These are phyloP conservation scores for Odontocerum albicorne DNA, from an alignment of 2,888 invertebrate genomes.

Conservation along the genomic window DNA sequence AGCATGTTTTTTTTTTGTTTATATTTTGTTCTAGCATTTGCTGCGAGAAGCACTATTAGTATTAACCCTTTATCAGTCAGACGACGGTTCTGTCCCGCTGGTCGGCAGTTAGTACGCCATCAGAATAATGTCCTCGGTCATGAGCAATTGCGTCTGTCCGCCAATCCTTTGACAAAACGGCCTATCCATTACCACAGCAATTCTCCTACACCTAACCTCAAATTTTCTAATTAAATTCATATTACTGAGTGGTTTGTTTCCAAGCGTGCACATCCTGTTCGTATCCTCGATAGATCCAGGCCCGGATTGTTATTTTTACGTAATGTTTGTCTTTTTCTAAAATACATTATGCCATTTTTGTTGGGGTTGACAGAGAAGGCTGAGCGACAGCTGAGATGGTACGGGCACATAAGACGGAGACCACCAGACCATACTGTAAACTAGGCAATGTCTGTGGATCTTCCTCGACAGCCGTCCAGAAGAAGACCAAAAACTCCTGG, in stretches of 20 bases:
- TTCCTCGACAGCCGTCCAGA: too few relatives aligned
- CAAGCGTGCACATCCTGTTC: constrained; percentile 30
- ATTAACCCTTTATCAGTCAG: background rate
- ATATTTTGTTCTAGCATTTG: background rate
- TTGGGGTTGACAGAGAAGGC: too few relatives aligned
- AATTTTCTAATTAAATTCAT: constrained; percentile 33
- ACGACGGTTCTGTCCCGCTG: background rate
- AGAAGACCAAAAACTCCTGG: too few relatives aligned
- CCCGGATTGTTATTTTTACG: too few relatives aligned
- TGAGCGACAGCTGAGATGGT: too few relatives aligned
- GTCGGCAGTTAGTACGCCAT: background rate
- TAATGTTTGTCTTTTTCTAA: too few relatives aligned
- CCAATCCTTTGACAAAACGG: constrained; percentile 6
- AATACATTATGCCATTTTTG: too few relatives aligned
- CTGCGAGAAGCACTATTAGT: background rate
- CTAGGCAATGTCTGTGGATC: too few relatives aligned
- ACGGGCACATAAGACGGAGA: too few relatives aligned
- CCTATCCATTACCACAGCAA: constrained; percentile 13
- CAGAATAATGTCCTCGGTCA: background rate
- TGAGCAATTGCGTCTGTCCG: background rate
- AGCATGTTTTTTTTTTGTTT: too few relatives aligned
- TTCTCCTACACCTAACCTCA: constrained; percentile 10
- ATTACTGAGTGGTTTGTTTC: constrained; percentile 25
- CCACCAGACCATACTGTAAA: too few relatives aligned
- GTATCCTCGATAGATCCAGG: too few relatives aligned